These are phyloP conservation scores for Diploscapter pachys DNA, from an alignment of 1,140 invertebrate species.

Conservation along the genomic window DNA sequence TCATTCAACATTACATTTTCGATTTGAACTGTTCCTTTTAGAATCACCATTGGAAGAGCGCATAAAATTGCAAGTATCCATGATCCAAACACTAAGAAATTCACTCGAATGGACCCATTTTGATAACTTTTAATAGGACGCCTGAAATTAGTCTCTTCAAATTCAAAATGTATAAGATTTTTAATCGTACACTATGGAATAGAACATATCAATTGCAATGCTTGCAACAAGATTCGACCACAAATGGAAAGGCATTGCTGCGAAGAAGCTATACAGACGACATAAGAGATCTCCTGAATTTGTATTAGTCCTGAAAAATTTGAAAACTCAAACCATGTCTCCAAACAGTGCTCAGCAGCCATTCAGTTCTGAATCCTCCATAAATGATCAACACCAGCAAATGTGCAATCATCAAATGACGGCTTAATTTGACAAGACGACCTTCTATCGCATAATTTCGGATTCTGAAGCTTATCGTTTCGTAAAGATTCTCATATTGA, in stretches of 20 bases:
- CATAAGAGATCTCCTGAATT: slow-evolving; percentile 43
- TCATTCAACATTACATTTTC: slow-evolving; percentile 18
- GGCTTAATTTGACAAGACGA: slow-evolving; percentile 40
- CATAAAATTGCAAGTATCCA: slow-evolving; percentile 35
- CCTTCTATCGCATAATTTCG: slow-evolving; percentile 44
- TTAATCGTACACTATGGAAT: slow-evolving; percentile 45
- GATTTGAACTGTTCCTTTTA: slow-evolving; percentile 36
- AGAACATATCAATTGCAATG: slow-evolving; percentile 54
- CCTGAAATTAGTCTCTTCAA: slow-evolving; percentile 32
- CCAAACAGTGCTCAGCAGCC: slow-evolving; percentile 52
- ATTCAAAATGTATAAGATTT: slow-evolving; percentile 7
- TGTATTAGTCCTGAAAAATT: background rate
- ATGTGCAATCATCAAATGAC: slow-evolving; percentile 51
- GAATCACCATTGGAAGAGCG: slow-evolving; percentile 33
- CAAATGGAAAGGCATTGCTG: slow-evolving; percentile 49
- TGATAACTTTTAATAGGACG: slow-evolving; percentile 40
- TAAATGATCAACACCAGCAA: slow-evolving; percentile 51
- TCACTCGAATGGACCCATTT: slow-evolving; percentile 36
- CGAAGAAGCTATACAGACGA: slow-evolving; percentile 47
- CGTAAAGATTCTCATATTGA: background rate
- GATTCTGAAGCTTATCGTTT: slow-evolving; percentile 15
- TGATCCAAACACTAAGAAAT: slow-evolving; percentile 33
- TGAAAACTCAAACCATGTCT: slow-evolving; percentile 31
- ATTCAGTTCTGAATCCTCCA: slow-evolving; percentile 53
- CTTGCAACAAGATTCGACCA: slow-evolving; percentile 55